These are phyloP conservation scores for Drosophila nebulosa DNA, from an alignment of 1,140 invertebrate genomes.

Conservation along the genomic window DNA sequence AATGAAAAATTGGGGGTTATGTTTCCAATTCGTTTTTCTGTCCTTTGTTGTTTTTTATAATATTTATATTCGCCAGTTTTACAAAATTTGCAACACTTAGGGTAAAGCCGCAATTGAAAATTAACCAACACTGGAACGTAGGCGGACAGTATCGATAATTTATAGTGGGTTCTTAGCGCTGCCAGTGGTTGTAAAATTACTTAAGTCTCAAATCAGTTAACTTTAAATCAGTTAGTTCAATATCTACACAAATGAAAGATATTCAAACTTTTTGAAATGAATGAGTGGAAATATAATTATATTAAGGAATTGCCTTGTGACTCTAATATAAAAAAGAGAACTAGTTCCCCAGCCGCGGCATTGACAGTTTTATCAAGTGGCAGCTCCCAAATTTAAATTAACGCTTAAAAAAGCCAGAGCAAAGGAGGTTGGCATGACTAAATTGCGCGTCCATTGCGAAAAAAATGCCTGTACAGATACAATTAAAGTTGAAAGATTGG, in stretches of 20 bases:
- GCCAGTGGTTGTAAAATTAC: no score
- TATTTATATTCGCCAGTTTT: background rate
- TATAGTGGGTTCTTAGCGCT: no score
- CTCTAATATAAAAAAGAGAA: no score
- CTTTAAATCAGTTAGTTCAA: no score
- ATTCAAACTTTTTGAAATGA: no score
- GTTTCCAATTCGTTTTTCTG: background rate
- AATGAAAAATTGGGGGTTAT: background rate
- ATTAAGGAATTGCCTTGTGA: background rate
- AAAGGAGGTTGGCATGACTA: slow-evolving; percentile 43
- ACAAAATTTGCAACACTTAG: background rate
- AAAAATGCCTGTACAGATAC: slow-evolving; percentile 67
- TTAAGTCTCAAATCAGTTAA: no score
- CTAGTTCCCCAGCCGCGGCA: background rate
- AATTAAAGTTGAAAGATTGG: slow-evolving; percentile 15
- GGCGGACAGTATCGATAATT: no score
- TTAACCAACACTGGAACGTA: background rate
- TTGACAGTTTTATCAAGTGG: background rate
- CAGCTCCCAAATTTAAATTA: slow-evolving; percentile 48
- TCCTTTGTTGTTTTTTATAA: background rate
- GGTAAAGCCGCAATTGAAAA: background rate
- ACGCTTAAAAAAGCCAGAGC: slow-evolving; percentile 21
- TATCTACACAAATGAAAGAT: no score
- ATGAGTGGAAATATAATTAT: background rate
- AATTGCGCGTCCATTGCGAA: slow-evolving; percentile 69